Base-by-base conservation (phyloP, 2,888 invertebrate genomes). In the Chalcis sispes region DNA sequence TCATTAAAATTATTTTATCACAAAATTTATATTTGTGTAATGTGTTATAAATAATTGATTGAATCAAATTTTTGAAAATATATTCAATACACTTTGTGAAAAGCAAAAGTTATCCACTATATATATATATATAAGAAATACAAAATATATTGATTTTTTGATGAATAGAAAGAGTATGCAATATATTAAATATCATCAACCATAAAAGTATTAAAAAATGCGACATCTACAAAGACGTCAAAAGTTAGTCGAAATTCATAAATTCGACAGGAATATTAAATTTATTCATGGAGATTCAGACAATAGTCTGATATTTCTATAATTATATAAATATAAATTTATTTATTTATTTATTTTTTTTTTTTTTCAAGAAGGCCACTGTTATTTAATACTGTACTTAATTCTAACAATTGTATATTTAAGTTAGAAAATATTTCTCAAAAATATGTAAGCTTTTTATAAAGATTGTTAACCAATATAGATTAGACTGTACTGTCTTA, bases 351-450 rank as follows among this genome's bases (percentile, higher is more conserved):
- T 64, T 36, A 75, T 73, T 69, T 77, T 75, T 40, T 20, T 36
- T 48, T 74, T 50, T 66, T 69, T 80, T 50, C 65, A 42, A 50
- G 25, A 81, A 82, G 81, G 75, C 80, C 82, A 80, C 80, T 80
- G 48, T 75, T 78, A 77, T 76, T 81, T 84, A 84, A 84, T 84
- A 83, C 84, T 85, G 83, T 61, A 59, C 73, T 83, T 82, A 83
- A n/a, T 50, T 81, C 75, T 80, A 82, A 80, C 75, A 72, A 72
- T 72, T 81, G 76, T 82, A 80, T 81, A 80, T 56, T 58, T 67
- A n/a, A 72, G 66, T 74, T 76, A 74, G 74, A 78, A 77, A 77
- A 74, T 67, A 58, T 66, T 15, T 73, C 36, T 77, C 71, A 65
- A 77, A 77, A 79, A 79, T 75, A 77, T 77, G 64, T 75, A 74